Base-by-base conservation (phyloP, 1,140 invertebrate species). In the Reticulitermes speratus region DNA sequence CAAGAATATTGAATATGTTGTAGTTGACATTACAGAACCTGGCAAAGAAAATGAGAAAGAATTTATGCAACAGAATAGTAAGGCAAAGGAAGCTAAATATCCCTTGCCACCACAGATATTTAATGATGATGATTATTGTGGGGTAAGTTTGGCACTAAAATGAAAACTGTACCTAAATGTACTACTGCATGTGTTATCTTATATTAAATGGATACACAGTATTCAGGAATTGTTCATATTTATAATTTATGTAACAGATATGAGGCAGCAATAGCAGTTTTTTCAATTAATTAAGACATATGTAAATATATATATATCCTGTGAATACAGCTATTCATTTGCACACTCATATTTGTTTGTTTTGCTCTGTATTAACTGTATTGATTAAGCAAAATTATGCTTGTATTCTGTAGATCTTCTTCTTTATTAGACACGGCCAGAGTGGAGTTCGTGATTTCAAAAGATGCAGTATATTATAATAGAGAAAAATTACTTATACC, bases 81-180 rank as follows among this genome's bases (percentile, higher is more conserved):
- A 95, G 88, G 94, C 95, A 84, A 95, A 95, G 90, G 95, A 95
- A 45, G 94, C 93, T 48, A 94, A 95, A 89, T 93, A 94, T 88
- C 95, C 97, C 44, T 91, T 98, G 88, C 97, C 97, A 84, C 98
- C 98, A 85, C 98, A 99, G 92, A 94, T 99, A 88, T 99, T 99
- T 90, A 97, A 97, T 90, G 97, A 97, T 87, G 95, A 96, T 52
- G 94, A 96, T 87, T 99, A 99, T 90, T 98, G 97, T 91, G 98
- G 98, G 89, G 97, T 98, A 93, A 93, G 94, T 83, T 16, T 55
- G 19, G 19, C 19, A 55, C 19, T 55, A 48, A 48, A 48, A 48
- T 12, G 14, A 23, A 38, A 23, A 19, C 32, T 59, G 11, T 86
- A 48, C 45, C 2, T 16, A 21, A 19, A 84, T 44, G 44, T 25